These are phyloP conservation scores for Peromyscus aztecus DNA, from an alignment of 2,797 vertebrate genomes.

Conservation along the genomic window DNA sequence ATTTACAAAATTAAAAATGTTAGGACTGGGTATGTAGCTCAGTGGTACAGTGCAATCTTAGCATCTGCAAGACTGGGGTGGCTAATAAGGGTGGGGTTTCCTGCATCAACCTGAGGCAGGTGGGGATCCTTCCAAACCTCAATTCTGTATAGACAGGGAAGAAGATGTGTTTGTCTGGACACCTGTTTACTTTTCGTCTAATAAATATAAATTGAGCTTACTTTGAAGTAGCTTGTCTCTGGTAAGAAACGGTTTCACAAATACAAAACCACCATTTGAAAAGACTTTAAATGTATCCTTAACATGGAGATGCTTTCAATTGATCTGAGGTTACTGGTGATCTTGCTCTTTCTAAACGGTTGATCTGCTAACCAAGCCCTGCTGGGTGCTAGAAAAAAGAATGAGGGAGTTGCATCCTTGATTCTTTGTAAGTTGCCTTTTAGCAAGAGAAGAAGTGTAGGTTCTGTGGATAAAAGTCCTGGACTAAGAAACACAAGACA, in stretches of 20 bases:
- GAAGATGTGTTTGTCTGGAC: neutral
- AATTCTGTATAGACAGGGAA: neutral
- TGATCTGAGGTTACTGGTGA: neutral
- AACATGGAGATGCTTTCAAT: neutral
- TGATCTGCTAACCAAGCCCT: neutral
- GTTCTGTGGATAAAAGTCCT: neutral
- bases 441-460: neutral
- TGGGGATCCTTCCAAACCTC: neutral
- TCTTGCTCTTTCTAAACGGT: neutral
- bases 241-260: neutral
- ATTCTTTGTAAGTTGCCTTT: slow-evolving; percentile 23
- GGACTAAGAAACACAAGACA: neutral
- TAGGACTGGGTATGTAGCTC: neutral
- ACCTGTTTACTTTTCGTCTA: slow-evolving; percentile 36
- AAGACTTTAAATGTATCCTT: slow-evolving; percentile 40
- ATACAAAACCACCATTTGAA: slow-evolving; percentile 24
- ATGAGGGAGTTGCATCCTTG: neutral
- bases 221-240: slow-evolving; percentile 11
- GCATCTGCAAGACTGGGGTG: neutral
- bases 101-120: neutral
- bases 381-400: neutral
- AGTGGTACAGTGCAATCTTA: neutral
- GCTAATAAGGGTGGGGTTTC: neutral
- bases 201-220: slow-evolving; percentile 51
- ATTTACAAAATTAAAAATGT: slow-evolving; percentile 25